Conservation (phyloP, 2,888 invertebrate genomes). For the Tethea ocularis region DNA sequence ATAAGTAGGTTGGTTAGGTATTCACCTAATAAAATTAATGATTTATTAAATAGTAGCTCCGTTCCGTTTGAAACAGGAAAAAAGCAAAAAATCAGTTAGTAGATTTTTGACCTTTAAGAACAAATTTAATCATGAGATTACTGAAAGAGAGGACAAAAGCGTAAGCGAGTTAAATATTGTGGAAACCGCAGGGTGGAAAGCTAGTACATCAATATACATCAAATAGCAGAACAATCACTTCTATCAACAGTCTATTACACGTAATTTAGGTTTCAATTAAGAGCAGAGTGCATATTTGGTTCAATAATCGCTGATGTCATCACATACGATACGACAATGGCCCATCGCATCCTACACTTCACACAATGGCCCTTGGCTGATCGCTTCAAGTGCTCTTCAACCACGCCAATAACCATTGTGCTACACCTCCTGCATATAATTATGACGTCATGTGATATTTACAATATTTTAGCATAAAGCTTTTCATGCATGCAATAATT, state of each 20-base stretch:
- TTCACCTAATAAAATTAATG: too few relatives aligned
- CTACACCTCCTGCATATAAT: constrained; percentile 21
- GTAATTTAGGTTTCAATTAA: constrained; percentile 18
- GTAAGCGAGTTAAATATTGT: too few relatives aligned
- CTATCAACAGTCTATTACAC: constrained; percentile 1
- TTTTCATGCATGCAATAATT: too few relatives aligned
- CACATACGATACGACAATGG: constrained; percentile 24
- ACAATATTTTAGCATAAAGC: background rate
- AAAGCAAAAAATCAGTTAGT: too few relatives aligned
- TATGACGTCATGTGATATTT: constrained; percentile 18
- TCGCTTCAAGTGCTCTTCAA: constrained; percentile 40
- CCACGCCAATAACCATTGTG: constrained; percentile 35
- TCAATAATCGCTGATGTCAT: constrained; percentile 59
- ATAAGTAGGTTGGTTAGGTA: too few relatives aligned
- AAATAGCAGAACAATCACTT: constrained; percentile 2
- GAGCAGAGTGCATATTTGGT: constrained; percentile 39
- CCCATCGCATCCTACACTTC: constrained; percentile 14
- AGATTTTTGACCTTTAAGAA: too few relatives aligned
- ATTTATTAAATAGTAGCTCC: too few relatives aligned
- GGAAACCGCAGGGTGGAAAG: background rate
- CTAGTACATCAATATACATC: constrained; percentile 12
- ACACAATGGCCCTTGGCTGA: constrained; percentile 38
- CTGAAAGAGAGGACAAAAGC: too few relatives aligned
- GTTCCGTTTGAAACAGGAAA: too few relatives aligned
- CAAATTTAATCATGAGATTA: too few relatives aligned